Conservation (phyloP, 1,140 invertebrate genomes). For the Drosophila tani region DNA sequence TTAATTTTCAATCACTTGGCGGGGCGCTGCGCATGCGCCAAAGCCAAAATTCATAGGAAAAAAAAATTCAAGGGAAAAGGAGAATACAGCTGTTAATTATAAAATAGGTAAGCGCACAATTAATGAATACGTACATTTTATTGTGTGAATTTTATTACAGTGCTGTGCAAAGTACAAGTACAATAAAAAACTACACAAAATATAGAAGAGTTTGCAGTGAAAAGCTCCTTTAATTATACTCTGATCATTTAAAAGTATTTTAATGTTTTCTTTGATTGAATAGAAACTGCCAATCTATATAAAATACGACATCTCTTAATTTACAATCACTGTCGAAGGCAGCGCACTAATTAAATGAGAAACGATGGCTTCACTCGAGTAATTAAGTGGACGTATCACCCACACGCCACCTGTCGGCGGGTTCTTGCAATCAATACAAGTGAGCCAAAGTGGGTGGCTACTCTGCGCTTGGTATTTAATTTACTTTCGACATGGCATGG, state of each 20-base stretch:
- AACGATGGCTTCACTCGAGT: constrained; percentile 8
- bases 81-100: not conserved
- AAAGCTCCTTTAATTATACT: too few relatives aligned
- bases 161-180: not conserved
- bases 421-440: constrained; percentile 24
- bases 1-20: constrained; percentile 8
- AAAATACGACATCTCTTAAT: not conserved
- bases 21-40: constrained; percentile 67
- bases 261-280: too few relatives aligned
- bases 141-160: constrained; percentile 6
- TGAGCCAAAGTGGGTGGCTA: not conserved
- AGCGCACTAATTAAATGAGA: not conserved
- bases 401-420: constrained; percentile 33
- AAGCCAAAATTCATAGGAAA: not conserved
- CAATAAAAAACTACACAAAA: not conserved
- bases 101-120: not conserved
- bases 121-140: not conserved
- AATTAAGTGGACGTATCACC: constrained; percentile 19
- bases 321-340: not conserved
- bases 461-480: constrained; percentile 6
- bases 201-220: too few relatives aligned
- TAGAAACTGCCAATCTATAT: too few relatives aligned
- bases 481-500: constrained; percentile 36
- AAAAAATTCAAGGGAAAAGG: not conserved
- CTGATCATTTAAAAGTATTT: too few relatives aligned